Conservation (phyloP, 2,888 invertebrate species). For the Athalia circularis region DNA sequence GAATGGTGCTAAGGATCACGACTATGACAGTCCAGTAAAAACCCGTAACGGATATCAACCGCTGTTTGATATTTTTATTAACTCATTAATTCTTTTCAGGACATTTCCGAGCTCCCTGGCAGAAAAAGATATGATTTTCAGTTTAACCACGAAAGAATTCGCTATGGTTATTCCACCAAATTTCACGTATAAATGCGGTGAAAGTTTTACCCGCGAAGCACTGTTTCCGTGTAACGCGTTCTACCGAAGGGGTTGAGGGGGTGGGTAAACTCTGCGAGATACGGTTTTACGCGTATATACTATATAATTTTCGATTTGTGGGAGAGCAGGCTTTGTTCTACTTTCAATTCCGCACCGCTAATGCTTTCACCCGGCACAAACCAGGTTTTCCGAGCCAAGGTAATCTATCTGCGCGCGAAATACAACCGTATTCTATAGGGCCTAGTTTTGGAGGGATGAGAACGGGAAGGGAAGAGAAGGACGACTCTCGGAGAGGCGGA, state of each 20-base stretch:
- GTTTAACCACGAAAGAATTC: background rate
- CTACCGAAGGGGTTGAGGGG: background rate
- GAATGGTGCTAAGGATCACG: no score
- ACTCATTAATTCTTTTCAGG: background rate
- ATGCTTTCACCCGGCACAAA: conserved; percentile 28
- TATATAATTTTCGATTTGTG: conserved; percentile 18
- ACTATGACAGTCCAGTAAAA: no score
- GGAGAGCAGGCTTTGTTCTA: conserved; percentile 41
- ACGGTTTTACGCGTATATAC: conserved; percentile 23
- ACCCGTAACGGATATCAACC: background rate
- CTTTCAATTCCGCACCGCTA: conserved; percentile 43
- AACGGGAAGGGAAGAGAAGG: background rate
- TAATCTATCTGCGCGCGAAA: conserved; percentile 39
- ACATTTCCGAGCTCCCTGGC: background rate
- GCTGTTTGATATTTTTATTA: background rate
- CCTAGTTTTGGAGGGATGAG: conserved; percentile 25
- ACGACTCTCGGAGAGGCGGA: conserved; percentile 13
- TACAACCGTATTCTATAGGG: conserved; percentile 28
- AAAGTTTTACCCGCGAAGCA: background rate
- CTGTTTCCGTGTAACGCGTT: background rate
- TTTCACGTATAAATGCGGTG: background rate
- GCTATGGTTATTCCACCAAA: background rate
- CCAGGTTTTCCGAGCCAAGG: conserved; percentile 36
- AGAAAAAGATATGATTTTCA: no score
- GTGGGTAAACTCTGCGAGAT: conserved; percentile 2